A percentile compares a stretch with the other conserved stretches of the same genome.
Conservation (phyloP, 2,113 vertebrate genomes). For the Corythoichthys haematopterus region DNA sequence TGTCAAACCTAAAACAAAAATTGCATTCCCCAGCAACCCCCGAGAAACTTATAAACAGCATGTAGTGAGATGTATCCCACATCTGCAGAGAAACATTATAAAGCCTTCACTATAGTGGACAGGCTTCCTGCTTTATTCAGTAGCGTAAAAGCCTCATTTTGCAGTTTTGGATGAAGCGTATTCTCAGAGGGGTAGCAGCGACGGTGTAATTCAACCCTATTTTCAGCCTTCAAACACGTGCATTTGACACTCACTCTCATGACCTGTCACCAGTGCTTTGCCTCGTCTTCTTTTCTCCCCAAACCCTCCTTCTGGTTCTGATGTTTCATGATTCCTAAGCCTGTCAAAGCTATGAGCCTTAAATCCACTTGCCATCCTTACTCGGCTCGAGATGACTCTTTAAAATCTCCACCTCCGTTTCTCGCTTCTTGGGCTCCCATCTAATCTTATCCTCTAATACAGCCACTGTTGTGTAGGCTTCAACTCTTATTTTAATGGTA, state of each 20-base stretch:
- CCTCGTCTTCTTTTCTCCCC: constrained; percentile 32
- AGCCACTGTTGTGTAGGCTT: constrained; percentile 31
- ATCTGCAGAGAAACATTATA: constrained; percentile 2
- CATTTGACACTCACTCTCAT: constrained; percentile 42
- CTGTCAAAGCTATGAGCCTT: constrained; percentile 21
- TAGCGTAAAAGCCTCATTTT: constrained; percentile 17
- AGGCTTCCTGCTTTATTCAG: background rate
- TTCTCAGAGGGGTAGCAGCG: constrained; percentile 14
- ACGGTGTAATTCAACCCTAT: constrained; percentile 39
- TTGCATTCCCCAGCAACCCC: background rate
- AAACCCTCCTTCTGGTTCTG: constrained; percentile 25
- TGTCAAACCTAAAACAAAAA: too few relatives aligned
- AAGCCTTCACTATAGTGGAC: constrained; percentile 7
- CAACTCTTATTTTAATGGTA: constrained; percentile 5
- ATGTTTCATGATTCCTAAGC: constrained; percentile 44
- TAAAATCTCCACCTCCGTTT: constrained; percentile 1
- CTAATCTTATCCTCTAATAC: constrained; percentile 6
- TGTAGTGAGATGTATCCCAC: background rate
- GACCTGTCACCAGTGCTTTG: constrained; percentile 42
- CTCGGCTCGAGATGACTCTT: constrained; percentile 5
- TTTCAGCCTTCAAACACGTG: constrained; percentile 51
- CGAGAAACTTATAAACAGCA: background rate
- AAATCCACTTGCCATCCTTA: constrained; percentile 38
- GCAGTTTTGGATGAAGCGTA: background rate
- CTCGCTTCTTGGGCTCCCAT: constrained; percentile 6